Evolutionary conservation across 2,113 vertebrate genomes (phyloP), one percentile per base, ranked within the genome.

Genomic region (Thamnaconus septentrionalis): DNA sequence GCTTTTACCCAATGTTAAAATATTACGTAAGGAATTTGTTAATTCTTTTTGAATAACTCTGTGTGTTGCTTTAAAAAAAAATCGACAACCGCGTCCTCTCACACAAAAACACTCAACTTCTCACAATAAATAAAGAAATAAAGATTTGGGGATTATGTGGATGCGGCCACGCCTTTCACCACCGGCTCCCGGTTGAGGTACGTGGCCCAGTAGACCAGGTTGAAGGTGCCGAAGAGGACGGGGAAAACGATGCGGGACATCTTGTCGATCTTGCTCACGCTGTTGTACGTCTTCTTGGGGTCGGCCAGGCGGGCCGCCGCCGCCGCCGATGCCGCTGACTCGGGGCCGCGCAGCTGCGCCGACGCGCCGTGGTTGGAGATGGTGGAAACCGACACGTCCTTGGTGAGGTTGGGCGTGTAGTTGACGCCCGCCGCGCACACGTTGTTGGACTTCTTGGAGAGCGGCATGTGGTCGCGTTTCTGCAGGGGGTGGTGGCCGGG

Each of bases 151-250:
- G 52, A 81, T 86, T 91, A 95, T 79, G 94, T 94, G 47, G 93
- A 91, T 61, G 92, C 91, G 75, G 85, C 80, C 7, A 90, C 93
- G 78, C 94, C 94, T 90, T 96, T 96, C 82, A 95, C 93, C 68
- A 95, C 91, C 0, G 94, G 94, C 85, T 98, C 96, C 89, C 95
- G 92, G 92, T 99, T 99, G 75, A 99, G 92, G 91, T 99, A 99
- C 0, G 96, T 98, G 60, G 96, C 96, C 97, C 97, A 99, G 89
- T 99, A 99, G 67, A 98, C 96, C n/a, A 98, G 90, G 88, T 99
- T 99, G 88, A 98, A 99, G 78, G 95, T 96, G 73, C 96, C 96
- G 59, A 99, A 99, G 43, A 98, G 90, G 65, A 99, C 91, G 0
- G 97, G 97, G 61, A 99, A 98, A 61, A 99, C 93, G 80, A 99